Conservation (phyloP, 2,797 vertebrate species). For the Ctenochaetus hawaiiensis region DNA sequence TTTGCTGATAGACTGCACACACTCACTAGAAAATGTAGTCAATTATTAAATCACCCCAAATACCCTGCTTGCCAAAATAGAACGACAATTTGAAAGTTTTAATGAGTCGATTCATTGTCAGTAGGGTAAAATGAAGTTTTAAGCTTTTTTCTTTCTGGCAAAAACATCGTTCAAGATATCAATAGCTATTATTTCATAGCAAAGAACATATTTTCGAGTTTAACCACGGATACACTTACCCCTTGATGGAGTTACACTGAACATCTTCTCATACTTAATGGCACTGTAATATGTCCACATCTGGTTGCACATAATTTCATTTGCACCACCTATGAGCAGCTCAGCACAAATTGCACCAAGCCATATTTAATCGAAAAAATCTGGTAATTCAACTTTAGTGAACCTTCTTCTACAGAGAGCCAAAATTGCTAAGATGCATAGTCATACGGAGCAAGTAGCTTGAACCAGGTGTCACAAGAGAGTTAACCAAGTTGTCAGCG, state of each 20-base stretch:
- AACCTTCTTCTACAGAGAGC: neutral
- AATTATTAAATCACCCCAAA: no score
- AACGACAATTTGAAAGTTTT: no score
- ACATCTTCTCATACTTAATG: neutral
- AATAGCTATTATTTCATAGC: no score
- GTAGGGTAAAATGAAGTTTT: no score
- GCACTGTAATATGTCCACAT: conserved; percentile 15
- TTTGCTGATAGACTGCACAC: no score
- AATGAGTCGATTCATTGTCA: no score
- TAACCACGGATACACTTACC: conserved; percentile 18
- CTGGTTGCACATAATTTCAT: conserved; percentile 2
- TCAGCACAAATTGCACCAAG: conserved; percentile 6
- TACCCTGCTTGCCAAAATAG: no score
- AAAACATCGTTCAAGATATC: no score
- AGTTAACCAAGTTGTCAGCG: conserved; percentile 29
- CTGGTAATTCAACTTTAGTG: neutral
- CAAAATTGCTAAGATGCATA: neutral
- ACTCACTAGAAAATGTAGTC: no score
- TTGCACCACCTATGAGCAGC: neutral
- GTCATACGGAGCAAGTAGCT: neutral
- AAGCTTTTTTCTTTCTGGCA: no score
- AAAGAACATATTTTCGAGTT: no score
- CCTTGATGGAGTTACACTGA: neutral
- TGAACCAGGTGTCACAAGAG: neutral
- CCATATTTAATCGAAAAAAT: neutral